phyloP scores from a whole-genome alignment of 2,888 invertebrate species.

The Piscicola geometra region DNA sequence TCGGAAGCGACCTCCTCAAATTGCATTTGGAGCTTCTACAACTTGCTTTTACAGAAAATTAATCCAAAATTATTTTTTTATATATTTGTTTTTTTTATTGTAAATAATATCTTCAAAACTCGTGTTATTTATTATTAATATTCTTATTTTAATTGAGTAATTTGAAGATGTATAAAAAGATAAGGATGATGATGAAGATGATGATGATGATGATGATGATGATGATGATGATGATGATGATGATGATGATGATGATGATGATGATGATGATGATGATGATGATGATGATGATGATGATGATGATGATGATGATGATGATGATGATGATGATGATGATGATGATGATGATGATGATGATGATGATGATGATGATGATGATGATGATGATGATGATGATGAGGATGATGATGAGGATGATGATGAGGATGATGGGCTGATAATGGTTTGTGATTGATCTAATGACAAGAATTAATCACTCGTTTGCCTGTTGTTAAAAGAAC shows the following conservation, averaged over 20 bases:
- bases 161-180: constrained; percentile 6
- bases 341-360: constrained; percentile 33
- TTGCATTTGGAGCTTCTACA: no score
- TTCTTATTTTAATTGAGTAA: constrained; percentile 2
- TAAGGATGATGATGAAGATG: constrained; percentile 16
- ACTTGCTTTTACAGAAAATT: no score
- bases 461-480: no score
- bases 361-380: constrained; percentile 33
- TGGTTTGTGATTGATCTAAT: no score
- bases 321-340: constrained; percentile 34
- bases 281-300: constrained; percentile 32
- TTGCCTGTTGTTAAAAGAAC: no score
- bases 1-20: no score
- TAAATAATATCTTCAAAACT: no score
- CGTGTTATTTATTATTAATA: no score
- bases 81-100: no score
- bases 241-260: constrained; percentile 18
- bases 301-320: constrained; percentile 30
- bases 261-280: constrained; percentile 33
- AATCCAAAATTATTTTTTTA: no score
- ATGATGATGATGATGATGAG: constrained; percentile 29
- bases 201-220: constrained; percentile 14
- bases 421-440: constrained; percentile 12
- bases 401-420: constrained; percentile 25
- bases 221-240: constrained; percentile 27